Percentiles rank a stretch among this genome's conserved stretches.
These are phyloP conservation scores for Philotrypesis tridentata DNA, from an alignment of 1,140 invertebrate genomes.

Conservation along the genomic window DNA sequence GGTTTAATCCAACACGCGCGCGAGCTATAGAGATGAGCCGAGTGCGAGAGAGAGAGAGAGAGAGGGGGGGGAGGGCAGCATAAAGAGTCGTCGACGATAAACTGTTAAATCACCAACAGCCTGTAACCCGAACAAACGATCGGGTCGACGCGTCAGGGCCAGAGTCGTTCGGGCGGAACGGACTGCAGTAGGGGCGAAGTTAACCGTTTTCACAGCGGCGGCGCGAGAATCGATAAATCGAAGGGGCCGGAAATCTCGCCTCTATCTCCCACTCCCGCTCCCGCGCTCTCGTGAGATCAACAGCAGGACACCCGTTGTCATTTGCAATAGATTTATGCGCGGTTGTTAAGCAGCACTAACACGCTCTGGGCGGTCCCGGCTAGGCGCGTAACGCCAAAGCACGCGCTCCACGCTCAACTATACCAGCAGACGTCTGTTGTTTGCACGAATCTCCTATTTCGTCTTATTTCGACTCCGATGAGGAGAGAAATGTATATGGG, in stretches of 20 bases:
- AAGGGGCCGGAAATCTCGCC: constrained; percentile 2
- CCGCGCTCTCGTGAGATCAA: background rate
- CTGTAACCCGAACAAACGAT: constrained; percentile 2
- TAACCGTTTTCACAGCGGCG: background rate
- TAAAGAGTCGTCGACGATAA: background rate
- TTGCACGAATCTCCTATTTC: no score
- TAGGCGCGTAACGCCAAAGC: background rate
- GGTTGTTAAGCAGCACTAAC: constrained; percentile 48
- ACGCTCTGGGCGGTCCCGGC: constrained; percentile 43
- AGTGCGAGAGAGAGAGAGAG: background rate
- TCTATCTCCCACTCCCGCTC: background rate
- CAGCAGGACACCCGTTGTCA: constrained; percentile 20
- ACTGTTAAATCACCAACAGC: constrained; percentile 14
- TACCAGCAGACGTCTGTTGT: no score
- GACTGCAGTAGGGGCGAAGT: background rate
- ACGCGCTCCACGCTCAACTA: background rate
- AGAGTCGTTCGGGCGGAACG: background rate
- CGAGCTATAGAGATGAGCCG: background rate
- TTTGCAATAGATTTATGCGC: constrained; percentile 45
- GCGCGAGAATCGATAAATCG: constrained; percentile 41
- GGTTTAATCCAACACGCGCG: background rate
- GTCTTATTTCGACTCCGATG: no score
- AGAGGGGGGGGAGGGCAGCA: background rate
- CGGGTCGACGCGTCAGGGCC: background rate
- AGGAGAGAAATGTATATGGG: no score